Percentiles rank a stretch among this genome's conserved stretches.
phyloP scores from a whole-genome alignment of 2,113 vertebrate species.

The Mustelus asterias region DNA sequence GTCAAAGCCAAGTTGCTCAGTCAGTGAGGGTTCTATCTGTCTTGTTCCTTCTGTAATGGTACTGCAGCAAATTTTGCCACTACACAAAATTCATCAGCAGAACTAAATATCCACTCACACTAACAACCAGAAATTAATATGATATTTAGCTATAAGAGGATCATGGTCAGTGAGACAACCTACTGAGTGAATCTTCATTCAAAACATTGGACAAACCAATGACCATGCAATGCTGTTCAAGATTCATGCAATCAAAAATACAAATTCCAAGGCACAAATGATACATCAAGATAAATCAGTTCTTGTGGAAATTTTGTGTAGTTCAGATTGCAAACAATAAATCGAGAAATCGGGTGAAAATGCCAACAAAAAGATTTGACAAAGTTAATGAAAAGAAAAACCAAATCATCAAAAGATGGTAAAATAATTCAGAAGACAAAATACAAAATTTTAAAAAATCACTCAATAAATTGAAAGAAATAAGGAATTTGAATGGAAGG shows the following conservation, averaged over 20 bases:
- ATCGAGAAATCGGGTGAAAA: background rate
- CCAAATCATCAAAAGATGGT: background rate
- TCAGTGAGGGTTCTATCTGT: background rate
- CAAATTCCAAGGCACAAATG: background rate
- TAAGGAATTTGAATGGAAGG: background rate
- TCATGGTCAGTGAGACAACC: background rate
- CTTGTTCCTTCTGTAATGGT: background rate
- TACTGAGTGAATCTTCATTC: background rate
- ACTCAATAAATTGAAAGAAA: background rate
- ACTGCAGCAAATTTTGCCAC: background rate
- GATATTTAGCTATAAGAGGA: background rate
- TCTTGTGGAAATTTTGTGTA: background rate
- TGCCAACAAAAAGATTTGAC: background rate
- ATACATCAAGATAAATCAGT: background rate
- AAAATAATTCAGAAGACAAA: background rate
- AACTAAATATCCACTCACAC: background rate
- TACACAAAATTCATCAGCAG: background rate
- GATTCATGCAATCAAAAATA: background rate
- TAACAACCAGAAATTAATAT: background rate
- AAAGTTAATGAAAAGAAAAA: background rate
- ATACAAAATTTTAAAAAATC: background rate
- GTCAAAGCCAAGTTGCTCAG: background rate
- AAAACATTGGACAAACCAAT: background rate
- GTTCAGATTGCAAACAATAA: background rate
- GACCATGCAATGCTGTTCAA: background rate